Evolutionary conservation across 2,113 vertebrate genomes (phyloP).

Genomic region (Malurus alboscapulatus): DNA sequence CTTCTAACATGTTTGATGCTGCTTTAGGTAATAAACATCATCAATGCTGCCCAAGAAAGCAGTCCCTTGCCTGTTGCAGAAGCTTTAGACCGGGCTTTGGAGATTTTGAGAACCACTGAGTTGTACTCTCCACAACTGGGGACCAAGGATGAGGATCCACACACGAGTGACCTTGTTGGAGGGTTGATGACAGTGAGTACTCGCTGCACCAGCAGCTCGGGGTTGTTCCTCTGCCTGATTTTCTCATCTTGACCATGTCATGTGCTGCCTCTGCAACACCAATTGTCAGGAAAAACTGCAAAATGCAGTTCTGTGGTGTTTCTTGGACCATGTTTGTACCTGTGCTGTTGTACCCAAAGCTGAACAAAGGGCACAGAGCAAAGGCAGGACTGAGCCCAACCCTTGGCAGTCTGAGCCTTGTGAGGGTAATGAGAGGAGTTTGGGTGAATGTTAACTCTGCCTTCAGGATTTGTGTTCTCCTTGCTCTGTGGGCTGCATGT

Average conservation of each 20-base stretch:
- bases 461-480: not conserved
- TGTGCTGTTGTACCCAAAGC: rapidly evolving
- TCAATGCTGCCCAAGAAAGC: slow-evolving; percentile 94
- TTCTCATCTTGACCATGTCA: not conserved
- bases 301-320: not conserved
- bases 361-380: not conserved
- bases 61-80: slow-evolving; percentile 91
- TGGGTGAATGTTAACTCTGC: not conserved
- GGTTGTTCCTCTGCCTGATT: not conserved
- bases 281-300: not conserved
- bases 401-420: not conserved
- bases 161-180: slow-evolving; percentile 92
- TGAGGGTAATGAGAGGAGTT: not conserved
- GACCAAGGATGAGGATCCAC: slow-evolving; percentile 93
- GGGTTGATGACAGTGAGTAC: slow-evolving; percentile 92
- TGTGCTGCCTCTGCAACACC: not conserved
- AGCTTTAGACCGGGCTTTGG: slow-evolving; percentile 93
- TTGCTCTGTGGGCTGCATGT: not conserved
- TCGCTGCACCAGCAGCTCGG: not conserved
- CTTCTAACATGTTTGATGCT: not conserved
- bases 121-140: slow-evolving; percentile 93
- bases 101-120: slow-evolving; percentile 95
- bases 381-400: not conserved
- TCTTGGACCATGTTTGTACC: not conserved
- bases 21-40: slow-evolving; percentile 93